Conservation (phyloP, 2,888 invertebrate genomes). For the Ischnura elegans region DNA sequence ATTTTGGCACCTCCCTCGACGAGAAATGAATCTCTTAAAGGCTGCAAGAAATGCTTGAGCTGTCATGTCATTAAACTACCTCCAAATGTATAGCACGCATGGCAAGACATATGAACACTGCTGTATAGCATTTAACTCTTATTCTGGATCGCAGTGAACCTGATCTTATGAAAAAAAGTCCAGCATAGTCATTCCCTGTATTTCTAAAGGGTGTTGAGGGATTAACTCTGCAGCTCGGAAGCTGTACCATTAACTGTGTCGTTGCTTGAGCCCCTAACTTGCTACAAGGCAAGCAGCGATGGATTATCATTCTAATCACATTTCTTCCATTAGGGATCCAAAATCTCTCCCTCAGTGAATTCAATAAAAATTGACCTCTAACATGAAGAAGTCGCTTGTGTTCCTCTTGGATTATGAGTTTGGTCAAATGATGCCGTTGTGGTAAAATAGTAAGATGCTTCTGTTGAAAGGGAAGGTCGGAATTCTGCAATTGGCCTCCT, state of each 20-base stretch:
- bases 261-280: not conserved
- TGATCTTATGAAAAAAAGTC: not conserved
- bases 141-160: not conserved
- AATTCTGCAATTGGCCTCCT: too few relatives aligned
- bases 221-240: not conserved
- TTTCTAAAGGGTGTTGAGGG: not conserved
- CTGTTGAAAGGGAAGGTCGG: too few relatives aligned
- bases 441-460: too few relatives aligned
- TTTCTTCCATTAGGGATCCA: not conserved
- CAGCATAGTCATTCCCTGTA: not conserved
- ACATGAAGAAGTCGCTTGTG: too few relatives aligned
- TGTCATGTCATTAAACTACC: not conserved
- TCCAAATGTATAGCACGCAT: not conserved
- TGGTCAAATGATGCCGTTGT: too few relatives aligned
- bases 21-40: not conserved
- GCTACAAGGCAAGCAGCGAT: not conserved
- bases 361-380: too few relatives aligned
- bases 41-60: not conserved
- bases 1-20: too few relatives aligned
- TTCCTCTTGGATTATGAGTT: too few relatives aligned
- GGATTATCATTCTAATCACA: not conserved
- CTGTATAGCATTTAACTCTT: not conserved
- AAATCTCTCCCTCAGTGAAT: not conserved
- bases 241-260: not conserved
- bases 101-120: not conserved